Evolutionary conservation across 1,140 invertebrate genomes (phyloP).

Genomic region (Dinoponera quadriceps): DNA sequence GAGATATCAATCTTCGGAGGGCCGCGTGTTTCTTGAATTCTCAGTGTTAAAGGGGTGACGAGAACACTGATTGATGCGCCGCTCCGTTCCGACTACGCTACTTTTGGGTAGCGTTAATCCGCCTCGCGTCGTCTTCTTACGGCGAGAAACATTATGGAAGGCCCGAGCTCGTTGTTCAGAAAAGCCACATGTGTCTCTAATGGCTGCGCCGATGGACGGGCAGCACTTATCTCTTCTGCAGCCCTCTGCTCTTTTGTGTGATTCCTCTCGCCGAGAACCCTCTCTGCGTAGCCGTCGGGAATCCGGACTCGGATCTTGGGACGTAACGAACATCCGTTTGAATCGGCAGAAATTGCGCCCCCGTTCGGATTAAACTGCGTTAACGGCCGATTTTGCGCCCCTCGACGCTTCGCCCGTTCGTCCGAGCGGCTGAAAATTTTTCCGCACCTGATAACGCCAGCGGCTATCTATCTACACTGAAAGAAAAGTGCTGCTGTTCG

Average conservation of each 20-base stretch:
- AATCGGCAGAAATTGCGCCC: not conserved
- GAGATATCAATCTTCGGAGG: not conserved
- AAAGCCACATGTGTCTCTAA: conserved; percentile 71
- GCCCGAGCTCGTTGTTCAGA: conserved; percentile 46
- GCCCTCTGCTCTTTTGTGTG: conserved; percentile 66
- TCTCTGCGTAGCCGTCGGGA: conserved; percentile 1
- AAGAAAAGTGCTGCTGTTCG: no score
- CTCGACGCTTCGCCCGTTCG: not conserved
- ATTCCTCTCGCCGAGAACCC: conserved; percentile 55
- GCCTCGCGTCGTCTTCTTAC: conserved; percentile 14
- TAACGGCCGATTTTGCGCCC: not conserved
- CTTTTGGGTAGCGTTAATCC: conserved; percentile 41
- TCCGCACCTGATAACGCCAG: no score
- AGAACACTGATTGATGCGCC: not conserved
- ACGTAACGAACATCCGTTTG: not conserved
- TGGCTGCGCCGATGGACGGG: conserved; percentile 61
- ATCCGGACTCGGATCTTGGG: conserved; percentile 5
- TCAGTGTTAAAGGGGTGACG: not conserved
- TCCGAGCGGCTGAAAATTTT: not conserved
- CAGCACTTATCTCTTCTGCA: conserved; percentile 65
- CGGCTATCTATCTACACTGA: no score
- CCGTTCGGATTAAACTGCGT: not conserved
- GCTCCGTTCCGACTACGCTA: not conserved
- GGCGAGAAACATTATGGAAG: conserved; percentile 38
- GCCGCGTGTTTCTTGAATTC: not conserved